Conservation (phyloP, 2,113 vertebrate genomes). For the Elaphurus davidianus region DNA sequence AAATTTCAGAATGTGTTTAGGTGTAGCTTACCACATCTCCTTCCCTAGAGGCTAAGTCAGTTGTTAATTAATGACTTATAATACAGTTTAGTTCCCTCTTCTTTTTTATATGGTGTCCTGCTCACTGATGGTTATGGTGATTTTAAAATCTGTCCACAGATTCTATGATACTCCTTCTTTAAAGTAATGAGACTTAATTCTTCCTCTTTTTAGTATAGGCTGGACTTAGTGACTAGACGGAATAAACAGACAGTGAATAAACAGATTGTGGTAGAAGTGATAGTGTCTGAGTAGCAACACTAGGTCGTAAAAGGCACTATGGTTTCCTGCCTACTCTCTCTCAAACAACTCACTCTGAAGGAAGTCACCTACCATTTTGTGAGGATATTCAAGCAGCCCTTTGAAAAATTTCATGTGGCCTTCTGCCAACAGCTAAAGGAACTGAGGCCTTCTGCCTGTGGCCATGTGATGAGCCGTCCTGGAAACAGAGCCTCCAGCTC, state of each 20-base stretch:
- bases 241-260: background rate
- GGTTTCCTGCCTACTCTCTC: background rate
- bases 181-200: background rate
- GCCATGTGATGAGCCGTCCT: background rate
- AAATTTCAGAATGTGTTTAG: background rate
- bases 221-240: background rate
- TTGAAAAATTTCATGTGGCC: background rate
- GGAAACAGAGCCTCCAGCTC: background rate
- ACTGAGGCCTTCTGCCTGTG: background rate
- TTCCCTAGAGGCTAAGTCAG: background rate
- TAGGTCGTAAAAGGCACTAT: background rate
- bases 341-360: background rate
- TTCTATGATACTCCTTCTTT: background rate
- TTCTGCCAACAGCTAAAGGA: background rate
- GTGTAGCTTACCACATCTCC: background rate
- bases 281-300: background rate
- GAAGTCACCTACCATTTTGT: background rate
- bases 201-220: background rate
- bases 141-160: background rate
- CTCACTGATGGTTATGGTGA: background rate
- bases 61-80: background rate
- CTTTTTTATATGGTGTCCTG: background rate
- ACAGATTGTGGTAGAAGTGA: background rate
- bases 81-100: background rate
- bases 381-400: background rate